A percentile compares a stretch with the other conserved stretches of the same genome.
These are phyloP conservation scores for Diachasma alloeum DNA, from an alignment of 1,140 invertebrate genomes.

Conservation along the genomic window DNA sequence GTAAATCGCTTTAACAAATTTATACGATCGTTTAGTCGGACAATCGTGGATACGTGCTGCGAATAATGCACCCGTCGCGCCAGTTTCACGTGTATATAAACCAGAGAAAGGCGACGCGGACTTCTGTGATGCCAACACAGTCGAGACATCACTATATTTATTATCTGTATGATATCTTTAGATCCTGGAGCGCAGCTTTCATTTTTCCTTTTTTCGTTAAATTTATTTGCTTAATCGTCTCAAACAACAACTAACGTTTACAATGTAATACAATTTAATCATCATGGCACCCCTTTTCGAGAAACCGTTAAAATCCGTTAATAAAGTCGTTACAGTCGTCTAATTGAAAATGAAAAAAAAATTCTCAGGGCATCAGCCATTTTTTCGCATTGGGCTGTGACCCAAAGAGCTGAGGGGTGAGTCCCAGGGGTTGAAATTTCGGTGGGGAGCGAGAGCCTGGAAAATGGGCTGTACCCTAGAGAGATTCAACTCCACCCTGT, in stretches of 20 bases:
- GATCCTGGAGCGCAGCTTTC: neutral
- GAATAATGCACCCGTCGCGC: slow-evolving; percentile 20
- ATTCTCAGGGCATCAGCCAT: neutral
- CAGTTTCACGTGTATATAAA: slow-evolving; percentile 12
- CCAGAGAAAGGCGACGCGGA: neutral
- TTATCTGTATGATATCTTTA: neutral
- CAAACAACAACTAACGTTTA: neutral
- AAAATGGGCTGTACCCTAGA: neutral
- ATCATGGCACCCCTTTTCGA: neutral
- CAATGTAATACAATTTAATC: too few species aligned
- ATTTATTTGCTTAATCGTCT: neutral
- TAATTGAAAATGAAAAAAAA: neutral
- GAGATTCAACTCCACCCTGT: neutral
- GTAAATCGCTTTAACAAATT: slow-evolving; percentile 11
- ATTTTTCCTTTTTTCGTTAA: neutral
- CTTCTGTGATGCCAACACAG: neutral
- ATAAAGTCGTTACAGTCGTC: neutral
- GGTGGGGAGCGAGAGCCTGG: too few species aligned
- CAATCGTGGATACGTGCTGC: slow-evolving; percentile 8
- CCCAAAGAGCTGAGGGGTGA: neutral
- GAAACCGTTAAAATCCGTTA: neutral
- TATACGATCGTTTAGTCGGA: slow-evolving; percentile 19
- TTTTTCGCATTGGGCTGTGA: neutral
- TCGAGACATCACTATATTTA: neutral
- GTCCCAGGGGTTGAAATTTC: neutral